These are phyloP conservation scores for Empidonax alnorum DNA, from an alignment of 2,113 vertebrate genomes.

Conservation along the genomic window DNA sequence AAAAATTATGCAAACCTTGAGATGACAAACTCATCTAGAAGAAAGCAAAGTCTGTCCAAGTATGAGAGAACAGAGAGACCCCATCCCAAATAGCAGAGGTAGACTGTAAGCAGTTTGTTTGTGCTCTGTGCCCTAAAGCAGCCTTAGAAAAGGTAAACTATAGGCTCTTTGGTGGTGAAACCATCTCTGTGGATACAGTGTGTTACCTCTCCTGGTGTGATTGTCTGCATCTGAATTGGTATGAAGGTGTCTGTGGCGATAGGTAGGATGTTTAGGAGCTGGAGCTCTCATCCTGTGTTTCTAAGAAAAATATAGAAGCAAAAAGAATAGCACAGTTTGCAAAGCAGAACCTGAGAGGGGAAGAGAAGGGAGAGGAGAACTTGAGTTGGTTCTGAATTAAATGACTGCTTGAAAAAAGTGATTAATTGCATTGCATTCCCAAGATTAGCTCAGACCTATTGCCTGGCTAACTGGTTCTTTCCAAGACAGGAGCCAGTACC, in stretches of 20 bases:
- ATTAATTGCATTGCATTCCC: background rate
- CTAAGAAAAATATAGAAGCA: background rate
- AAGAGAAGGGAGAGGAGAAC: background rate
- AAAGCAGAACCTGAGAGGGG: background rate
- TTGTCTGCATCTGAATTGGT: background rate
- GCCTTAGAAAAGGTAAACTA: background rate
- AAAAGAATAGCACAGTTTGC: background rate
- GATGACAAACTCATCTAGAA: background rate
- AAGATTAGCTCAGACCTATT: background rate
- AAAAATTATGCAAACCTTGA: background rate
- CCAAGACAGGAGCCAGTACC: rapidly evolving
- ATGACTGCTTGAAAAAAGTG: background rate
- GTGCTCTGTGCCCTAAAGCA: background rate
- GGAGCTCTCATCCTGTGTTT: background rate
- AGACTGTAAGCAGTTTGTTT: background rate
- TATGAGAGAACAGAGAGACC: background rate
- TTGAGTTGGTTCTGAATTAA: background rate
- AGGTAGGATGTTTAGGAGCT: background rate
- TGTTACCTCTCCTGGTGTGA: background rate
- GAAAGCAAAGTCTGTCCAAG: background rate
- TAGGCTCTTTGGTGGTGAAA: background rate
- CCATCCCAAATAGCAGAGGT: background rate
- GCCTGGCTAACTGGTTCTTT: background rate
- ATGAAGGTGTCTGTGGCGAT: background rate
- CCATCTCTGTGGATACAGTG: background rate